Evolutionary conservation across 2,113 vertebrate genomes (phyloP).

Genomic region (Tyrannus savana): DNA sequence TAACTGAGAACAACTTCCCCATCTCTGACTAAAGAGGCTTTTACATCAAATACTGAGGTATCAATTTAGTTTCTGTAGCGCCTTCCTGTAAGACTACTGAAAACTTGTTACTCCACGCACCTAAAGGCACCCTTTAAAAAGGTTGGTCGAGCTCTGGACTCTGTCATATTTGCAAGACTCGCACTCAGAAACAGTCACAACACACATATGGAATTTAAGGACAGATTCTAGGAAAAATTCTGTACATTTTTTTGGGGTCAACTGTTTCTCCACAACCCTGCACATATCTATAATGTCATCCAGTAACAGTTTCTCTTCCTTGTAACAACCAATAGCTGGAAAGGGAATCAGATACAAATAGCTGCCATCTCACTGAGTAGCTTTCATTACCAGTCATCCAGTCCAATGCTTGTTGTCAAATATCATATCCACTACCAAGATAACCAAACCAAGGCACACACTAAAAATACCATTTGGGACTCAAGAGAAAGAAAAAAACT

Average conservation of each 20-base stretch:
- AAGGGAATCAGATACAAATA: neutral
- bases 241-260: neutral
- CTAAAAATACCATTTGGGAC: neutral
- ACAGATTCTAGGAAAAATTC: neutral
- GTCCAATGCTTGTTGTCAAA: neutral
- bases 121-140: neutral
- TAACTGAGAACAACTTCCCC: neutral
- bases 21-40: neutral
- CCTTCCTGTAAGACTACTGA: neutral
- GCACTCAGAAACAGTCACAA: neutral
- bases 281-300: neutral
- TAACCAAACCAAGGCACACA: neutral
- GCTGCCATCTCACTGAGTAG: neutral
- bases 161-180: neutral
- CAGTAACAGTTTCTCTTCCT: neutral
- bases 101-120: neutral
- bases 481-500: neutral
- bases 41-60: neutral
- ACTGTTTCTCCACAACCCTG: neutral
- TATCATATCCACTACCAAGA: neutral
- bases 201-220: neutral
- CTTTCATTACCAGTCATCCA: neutral
- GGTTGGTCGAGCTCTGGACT: neutral
- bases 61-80: accelerated
- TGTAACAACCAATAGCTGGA: neutral